phyloP scores from a whole-genome alignment of 53 echinoderm and acorn worm species.

The Antedon mediterranea region DNA sequence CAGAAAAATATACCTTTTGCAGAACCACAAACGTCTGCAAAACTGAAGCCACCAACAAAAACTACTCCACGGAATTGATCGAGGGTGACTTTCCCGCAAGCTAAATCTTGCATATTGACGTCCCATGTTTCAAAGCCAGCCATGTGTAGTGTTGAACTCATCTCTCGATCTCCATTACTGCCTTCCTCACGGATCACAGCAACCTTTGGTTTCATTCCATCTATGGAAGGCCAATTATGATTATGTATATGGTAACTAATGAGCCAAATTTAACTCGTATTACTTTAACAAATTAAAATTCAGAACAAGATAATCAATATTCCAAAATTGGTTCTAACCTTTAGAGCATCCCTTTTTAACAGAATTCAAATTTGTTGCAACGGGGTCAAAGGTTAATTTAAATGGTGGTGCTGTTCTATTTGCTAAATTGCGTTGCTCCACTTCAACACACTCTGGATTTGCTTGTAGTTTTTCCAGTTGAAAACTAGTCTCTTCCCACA shows the following conservation, averaged over 20 bases:
- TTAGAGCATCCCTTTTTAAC: not conserved
- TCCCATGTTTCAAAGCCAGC: constrained; percentile 95
- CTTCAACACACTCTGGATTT: constrained; percentile 66
- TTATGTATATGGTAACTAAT: not conserved
- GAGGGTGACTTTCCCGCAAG: constrained; percentile 39
- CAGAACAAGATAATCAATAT: too few species aligned
- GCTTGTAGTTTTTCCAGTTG: constrained; percentile 71
- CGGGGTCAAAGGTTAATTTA: constrained; percentile 63
- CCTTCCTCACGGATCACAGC: constrained; percentile 95
- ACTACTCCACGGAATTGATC: constrained; percentile 78
- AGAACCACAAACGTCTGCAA: constrained; percentile 83
- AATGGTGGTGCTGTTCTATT: constrained; percentile 68
- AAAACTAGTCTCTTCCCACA: constrained; percentile 93
- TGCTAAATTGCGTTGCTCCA: constrained; percentile 44
- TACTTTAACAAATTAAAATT: too few species aligned
- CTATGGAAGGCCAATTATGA: too few species aligned
- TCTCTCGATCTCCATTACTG: constrained; percentile 97
- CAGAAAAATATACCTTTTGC: constrained; percentile 52
- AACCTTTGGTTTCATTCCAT: constrained; percentile 37
- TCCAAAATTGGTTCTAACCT: too few species aligned
- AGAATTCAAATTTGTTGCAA: not conserved
- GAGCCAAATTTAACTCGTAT: too few species aligned
- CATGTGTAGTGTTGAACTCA: constrained; percentile 67
- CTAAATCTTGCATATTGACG: constrained; percentile 93
- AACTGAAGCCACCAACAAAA: constrained; percentile 97